Evolutionary conservation across 1,140 invertebrate species (phyloP).

Genomic region (Aphelinus certus): DNA sequence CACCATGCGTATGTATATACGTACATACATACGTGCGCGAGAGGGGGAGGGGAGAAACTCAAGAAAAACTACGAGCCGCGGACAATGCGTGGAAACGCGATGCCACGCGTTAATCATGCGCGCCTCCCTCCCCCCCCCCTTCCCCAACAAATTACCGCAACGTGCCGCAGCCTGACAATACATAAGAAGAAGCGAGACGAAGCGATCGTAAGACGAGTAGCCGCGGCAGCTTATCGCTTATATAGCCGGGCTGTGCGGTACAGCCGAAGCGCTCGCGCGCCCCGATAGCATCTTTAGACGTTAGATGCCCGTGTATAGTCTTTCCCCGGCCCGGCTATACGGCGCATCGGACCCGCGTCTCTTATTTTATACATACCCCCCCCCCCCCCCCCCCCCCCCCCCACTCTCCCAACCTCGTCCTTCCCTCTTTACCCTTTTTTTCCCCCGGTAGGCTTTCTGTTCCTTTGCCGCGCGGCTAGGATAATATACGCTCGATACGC

Average conservation of each 20-base stretch:
- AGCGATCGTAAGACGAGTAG: conserved; percentile 41
- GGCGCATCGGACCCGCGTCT: no score
- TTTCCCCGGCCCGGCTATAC: neutral
- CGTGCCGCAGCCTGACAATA: no score
- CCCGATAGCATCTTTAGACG: conserved; percentile 16
- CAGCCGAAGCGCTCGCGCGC: neutral
- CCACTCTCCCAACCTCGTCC: neutral
- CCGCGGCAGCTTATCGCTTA: conserved; percentile 2
- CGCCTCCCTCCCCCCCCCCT: neutral
- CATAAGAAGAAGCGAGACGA: neutral
- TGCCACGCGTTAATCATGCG: no score
- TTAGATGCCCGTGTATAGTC: conserved; percentile 7
- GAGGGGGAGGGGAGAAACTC: neutral
- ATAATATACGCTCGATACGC: no score
- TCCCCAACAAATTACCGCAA: neutral
- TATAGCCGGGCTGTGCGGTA: neutral
- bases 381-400: neutral
- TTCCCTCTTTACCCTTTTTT: neutral
- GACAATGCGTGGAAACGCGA: no score
- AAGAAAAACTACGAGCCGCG: no score
- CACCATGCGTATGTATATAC: neutral
- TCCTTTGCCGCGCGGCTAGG: no score
- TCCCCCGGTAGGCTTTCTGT: neutral
- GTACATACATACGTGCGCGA: neutral
- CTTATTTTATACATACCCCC: neutral